A percentile compares a stretch with the other conserved stretches of the same genome.
phyloP scores from a whole-genome alignment of 2,888 invertebrate species.

The Argyra leucocephala region DNA sequence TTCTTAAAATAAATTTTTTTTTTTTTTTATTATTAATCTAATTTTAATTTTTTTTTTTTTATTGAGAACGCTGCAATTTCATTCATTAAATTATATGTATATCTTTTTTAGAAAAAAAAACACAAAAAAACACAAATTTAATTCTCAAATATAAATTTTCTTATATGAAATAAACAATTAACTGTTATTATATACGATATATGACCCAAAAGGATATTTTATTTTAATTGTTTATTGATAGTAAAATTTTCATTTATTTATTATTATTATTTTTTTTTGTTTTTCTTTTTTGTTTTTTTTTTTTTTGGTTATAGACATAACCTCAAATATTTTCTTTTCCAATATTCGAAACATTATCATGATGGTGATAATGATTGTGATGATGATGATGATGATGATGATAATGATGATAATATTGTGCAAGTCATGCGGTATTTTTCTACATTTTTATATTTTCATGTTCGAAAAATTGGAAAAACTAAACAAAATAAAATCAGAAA shows the following conservation, averaged over 20 bases:
- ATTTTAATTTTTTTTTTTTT: too few species aligned
- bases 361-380: too few species aligned
- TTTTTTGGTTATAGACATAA: too few species aligned
- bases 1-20: too few species aligned
- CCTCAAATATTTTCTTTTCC: too few species aligned
- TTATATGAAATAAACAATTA: neutral
- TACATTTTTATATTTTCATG: neutral
- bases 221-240: neutral
- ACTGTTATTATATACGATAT: neutral
- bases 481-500: neutral
- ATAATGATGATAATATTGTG: neutral
- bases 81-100: neutral
- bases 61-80: too few species aligned
- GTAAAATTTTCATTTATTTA: neutral
- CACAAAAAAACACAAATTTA: neutral
- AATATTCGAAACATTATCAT: too few species aligned
- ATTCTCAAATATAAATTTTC: neutral
- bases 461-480: neutral
- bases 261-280: neutral
- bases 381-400: too few species aligned
- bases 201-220: neutral
- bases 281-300: neutral
- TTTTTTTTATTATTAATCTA: too few species aligned
- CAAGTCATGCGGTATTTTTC: conserved; percentile 3
- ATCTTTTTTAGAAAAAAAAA: neutral